phyloP scores from a whole-genome alignment of 2,888 invertebrate species.

The Synanthedon vespiformis region DNA sequence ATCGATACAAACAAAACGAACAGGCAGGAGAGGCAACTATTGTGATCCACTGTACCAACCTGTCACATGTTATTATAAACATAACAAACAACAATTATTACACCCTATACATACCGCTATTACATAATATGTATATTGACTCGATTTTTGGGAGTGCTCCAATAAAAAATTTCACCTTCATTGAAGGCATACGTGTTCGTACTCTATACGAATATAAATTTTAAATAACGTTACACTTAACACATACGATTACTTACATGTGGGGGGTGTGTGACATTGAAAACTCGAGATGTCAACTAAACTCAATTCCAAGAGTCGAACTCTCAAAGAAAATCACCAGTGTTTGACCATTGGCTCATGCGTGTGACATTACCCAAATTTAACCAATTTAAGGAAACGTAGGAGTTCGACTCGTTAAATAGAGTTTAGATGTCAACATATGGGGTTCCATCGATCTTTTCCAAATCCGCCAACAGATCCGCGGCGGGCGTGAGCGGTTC shows the following conservation, averaged over 20 bases:
- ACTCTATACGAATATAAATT: conserved; percentile 49
- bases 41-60: neutral
- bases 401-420: no score
- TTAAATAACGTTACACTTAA: conserved; percentile 3
- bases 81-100: no score
- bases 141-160: conserved; percentile 49
- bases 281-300: no score
- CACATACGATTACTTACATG: no score
- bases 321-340: no score
- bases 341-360: neutral
- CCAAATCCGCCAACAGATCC: conserved; percentile 53
- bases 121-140: conserved; percentile 45
- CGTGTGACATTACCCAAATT: conserved; percentile 17
- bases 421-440: conserved; percentile 50
- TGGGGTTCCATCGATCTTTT: conserved; percentile 54
- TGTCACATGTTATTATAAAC: no score
- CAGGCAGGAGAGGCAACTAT: neutral
- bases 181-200: conserved; percentile 58
- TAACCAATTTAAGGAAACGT: no score
- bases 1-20: neutral
- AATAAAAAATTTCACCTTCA: conserved; percentile 47
- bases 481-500: conserved; percentile 49
- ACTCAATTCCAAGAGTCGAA: no score
- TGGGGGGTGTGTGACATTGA: no score
- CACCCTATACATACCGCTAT: no score